These are phyloP conservation scores for Oryzias dopingdopingensis DNA, from an alignment of 2,797 vertebrate genomes.

Conservation along the genomic window DNA sequence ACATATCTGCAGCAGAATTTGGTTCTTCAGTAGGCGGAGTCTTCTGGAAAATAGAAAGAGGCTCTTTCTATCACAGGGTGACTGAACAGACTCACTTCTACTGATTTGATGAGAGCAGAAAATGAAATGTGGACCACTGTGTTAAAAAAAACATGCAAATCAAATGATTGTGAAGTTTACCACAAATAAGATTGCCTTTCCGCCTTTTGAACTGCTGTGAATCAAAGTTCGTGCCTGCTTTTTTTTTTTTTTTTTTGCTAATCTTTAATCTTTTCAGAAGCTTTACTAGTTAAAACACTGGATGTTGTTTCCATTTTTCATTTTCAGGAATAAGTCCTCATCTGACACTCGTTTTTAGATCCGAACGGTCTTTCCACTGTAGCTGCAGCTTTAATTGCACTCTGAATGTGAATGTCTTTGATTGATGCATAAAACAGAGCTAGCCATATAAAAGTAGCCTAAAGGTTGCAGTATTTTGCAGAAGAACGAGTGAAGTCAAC, in stretches of 20 bases:
- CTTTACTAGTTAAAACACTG: conserved; percentile 53
- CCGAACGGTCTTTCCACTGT: conserved; percentile 41
- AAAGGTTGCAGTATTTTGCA: conserved; percentile 47
- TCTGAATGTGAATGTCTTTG: conserved; percentile 75
- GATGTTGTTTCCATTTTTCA: conserved; percentile 46
- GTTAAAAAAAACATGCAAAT: conserved; percentile 86
- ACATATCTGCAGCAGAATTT: conserved; percentile 80
- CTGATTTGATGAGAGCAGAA: conserved; percentile 53
- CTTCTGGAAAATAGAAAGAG: conserved; percentile 76
- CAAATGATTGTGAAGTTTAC: conserved; percentile 88
- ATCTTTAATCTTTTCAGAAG: conserved; percentile 34
- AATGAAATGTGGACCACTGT: conserved; percentile 82
- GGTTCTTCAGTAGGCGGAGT: conserved; percentile 81
- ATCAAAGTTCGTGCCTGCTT: conserved; percentile 68
- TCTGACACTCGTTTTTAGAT: too few relatives aligned
- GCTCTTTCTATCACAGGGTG: conserved; percentile 67
- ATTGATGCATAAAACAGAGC: conserved; percentile 51
- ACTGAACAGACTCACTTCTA: conserved; percentile 87
- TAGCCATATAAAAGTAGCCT: conserved; percentile 76
- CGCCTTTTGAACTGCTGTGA: conserved; percentile 54
- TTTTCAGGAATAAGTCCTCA: conserved; percentile 17
- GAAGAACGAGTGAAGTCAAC: conserved; percentile 23
- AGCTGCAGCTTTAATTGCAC: conserved; percentile 77
- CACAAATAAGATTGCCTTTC: conserved; percentile 88
- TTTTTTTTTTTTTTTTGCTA: conserved; percentile 30